A percentile compares a stretch with the other conserved stretches of the same genome.
These are phyloP conservation scores for Thamnophis elegans DNA, from an alignment of 2,797 vertebrate species.

Conservation along the genomic window DNA sequence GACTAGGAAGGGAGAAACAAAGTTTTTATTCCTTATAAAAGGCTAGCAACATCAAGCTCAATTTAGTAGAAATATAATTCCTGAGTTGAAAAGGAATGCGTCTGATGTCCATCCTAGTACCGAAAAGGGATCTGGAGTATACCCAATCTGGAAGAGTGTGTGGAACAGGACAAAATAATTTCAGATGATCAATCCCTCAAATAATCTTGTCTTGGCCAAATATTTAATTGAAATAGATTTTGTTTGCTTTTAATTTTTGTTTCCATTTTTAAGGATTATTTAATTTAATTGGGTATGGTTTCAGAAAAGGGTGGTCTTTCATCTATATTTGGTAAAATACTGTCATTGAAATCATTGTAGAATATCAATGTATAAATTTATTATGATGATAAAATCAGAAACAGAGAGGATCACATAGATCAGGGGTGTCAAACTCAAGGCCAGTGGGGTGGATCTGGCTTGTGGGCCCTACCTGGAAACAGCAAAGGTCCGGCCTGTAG, in stretches of 20 bases:
- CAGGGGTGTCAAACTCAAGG: too few relatives aligned
- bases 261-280: not conserved
- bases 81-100: not conserved
- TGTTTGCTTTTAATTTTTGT: not conserved
- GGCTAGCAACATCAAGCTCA: not conserved
- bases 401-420: not conserved
- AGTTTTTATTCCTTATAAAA: not conserved
- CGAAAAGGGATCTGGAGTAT: not conserved
- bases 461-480: too few relatives aligned
- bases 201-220: not conserved
- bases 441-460: too few relatives aligned
- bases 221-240: not conserved
- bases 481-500: too few relatives aligned
- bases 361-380: not conserved
- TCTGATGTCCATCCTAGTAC: not conserved
- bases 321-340: not conserved
- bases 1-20: not conserved
- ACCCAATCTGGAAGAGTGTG: not conserved
- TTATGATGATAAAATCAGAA: not conserved
- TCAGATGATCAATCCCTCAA: not conserved
- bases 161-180: not conserved
- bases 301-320: not conserved
- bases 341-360: not conserved
- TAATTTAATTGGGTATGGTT: not conserved
- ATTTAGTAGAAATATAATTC: not conserved